phyloP scores from a whole-genome alignment of 2,113 vertebrate genomes.

The Corythornis madagascariensis region DNA sequence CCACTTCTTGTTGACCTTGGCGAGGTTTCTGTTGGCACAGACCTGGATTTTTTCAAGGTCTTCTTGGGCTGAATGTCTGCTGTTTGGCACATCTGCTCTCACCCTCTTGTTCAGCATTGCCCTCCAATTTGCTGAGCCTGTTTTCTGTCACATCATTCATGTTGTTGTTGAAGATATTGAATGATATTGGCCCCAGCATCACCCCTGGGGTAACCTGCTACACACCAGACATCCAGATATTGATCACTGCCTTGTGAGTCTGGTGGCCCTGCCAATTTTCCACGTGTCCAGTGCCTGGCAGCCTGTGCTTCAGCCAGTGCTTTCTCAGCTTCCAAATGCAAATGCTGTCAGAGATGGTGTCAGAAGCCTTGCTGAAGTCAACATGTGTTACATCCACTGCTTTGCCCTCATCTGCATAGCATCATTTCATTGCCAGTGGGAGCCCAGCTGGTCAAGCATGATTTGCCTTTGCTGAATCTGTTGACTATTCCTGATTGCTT shows the following conservation, averaged over 20 bases:
- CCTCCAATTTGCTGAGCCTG: neutral
- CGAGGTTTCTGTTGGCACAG: neutral
- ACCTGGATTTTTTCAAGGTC: neutral
- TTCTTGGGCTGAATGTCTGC: neutral
- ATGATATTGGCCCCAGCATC: neutral
- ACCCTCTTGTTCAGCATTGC: neutral
- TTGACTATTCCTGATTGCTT: neutral
- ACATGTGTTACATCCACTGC: neutral
- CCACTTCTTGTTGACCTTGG: neutral
- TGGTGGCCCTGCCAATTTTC: neutral
- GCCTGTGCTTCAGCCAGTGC: neutral
- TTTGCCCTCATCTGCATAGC: neutral
- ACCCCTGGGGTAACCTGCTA: conserved; percentile 7
- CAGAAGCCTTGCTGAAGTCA: neutral
- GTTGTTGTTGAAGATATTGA: neutral
- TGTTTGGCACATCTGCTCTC: neutral
- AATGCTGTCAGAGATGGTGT: neutral
- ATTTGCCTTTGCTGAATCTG: neutral
- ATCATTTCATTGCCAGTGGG: neutral
- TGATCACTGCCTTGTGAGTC: neutral
- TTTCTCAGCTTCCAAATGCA: neutral
- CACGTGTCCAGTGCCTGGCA: neutral
- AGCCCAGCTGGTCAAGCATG: neutral
- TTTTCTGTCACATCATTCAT: conserved; percentile 22
- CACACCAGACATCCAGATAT: neutral